Evolutionary conservation across 2,888 invertebrate genomes (phyloP), one percentile per base, ranked within the genome.

Genomic region (Tenthredo mesomela): DNA sequence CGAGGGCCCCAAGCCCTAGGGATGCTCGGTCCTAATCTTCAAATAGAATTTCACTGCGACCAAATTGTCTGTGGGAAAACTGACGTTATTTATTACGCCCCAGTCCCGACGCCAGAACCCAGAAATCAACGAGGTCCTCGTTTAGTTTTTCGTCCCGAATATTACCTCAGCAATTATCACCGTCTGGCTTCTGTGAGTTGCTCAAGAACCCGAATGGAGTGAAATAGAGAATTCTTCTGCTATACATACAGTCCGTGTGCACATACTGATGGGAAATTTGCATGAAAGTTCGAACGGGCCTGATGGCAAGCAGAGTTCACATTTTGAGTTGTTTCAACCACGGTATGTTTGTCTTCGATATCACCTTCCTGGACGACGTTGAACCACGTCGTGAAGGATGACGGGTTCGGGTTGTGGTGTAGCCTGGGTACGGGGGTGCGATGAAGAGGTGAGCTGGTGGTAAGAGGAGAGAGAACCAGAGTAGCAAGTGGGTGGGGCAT

Each of bases 21-120:
- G 75, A 82, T 84, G 84, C 83, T 86, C 86, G 85, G 73, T 83
- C 77, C 86, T 88, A 89, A 89, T 89, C 88, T 89, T 87, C 88
- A 89, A 90, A 90, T 90, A 90, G 89, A 90, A 89, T 90, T 89
- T 90, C 87, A 89, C 89, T 89, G 88, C 88, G 87, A 86, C 87
- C 87, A 88, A 90, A 90, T 90, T 89, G 87, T 90, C 88, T 87
- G 88, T 89, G 89, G 88, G 89, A 89, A 89, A 80, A 82, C 82
- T 82, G 82, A 65, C 70, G 82, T 82, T 67, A 82, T 82, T 82
- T 70, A 82, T 82, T 65, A 82, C 82, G 65, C n/a, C 80, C 50
- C 61, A 25, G 37, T 37, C 21, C 50, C 47, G 47, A n/a, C n/a
- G 43, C 70, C 67, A 82, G 82, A 70, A 29, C 67, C 67, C 40